These are phyloP conservation scores for Tyto alba DNA, from an alignment of 2,113 vertebrate genomes.

Conservation along the genomic window DNA sequence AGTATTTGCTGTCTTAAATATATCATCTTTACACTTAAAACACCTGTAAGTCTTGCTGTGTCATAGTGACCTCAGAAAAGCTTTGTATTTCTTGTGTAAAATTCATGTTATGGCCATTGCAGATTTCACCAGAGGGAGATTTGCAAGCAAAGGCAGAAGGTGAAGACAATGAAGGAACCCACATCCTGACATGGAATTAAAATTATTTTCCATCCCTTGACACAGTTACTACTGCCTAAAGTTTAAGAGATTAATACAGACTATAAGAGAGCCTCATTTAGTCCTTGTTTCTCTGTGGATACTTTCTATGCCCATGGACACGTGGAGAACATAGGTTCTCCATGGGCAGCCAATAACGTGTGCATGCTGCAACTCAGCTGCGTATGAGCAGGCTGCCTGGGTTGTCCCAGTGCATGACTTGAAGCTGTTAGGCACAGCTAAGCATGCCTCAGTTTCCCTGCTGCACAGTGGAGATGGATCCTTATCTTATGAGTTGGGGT, in stretches of 20 bases:
- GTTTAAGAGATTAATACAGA: not conserved
- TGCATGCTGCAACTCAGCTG: not conserved
- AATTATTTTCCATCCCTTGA: not conserved
- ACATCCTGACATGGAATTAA: not conserved
- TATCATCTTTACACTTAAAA: not conserved
- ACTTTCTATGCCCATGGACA: not conserved
- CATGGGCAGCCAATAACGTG: rapidly evolving
- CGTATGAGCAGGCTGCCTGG: not conserved
- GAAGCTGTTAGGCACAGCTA: not conserved
- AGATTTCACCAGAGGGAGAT: not conserved
- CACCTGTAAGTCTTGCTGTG: not conserved
- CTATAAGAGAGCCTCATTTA: not conserved
- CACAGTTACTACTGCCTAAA: not conserved
- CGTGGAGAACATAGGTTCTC: rapidly evolving
- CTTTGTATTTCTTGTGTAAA: not conserved
- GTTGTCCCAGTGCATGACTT: rapidly evolving
- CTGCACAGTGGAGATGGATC: not conserved
- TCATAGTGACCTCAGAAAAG: not conserved
- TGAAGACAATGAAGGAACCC: not conserved
- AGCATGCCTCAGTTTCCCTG: not conserved
- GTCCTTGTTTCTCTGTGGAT: not conserved
- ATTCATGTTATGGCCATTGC: not conserved
- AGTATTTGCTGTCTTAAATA: not conserved
- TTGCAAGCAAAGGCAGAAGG: not conserved
- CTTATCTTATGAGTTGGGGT: not conserved